A percentile compares a stretch with the other conserved stretches of the same genome.
These are phyloP conservation scores for Neoarius graeffei DNA, from an alignment of 2,113 vertebrate genomes.

Conservation along the genomic window DNA sequence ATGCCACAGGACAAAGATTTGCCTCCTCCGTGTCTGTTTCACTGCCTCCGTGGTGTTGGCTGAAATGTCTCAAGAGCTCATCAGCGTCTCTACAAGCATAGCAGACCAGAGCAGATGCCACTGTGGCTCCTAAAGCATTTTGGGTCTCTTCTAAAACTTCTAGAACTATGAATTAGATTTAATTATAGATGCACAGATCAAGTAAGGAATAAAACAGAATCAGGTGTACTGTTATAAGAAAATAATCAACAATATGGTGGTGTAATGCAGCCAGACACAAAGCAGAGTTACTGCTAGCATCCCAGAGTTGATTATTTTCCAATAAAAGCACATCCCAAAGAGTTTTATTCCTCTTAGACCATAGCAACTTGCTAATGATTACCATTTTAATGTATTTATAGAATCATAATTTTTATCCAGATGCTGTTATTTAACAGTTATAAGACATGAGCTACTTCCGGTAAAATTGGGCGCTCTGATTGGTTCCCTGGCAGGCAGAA, in stretches of 20 bases:
- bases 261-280: neutral
- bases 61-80: constrained; percentile 14
- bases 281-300: neutral
- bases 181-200: constrained; percentile 61
- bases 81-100: constrained; percentile 25
- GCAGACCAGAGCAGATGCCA: constrained; percentile 28
- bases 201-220: constrained; percentile 2
- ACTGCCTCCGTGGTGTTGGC: constrained; percentile 24
- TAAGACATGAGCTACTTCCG: no score
- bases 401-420: neutral
- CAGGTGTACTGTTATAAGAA: neutral
- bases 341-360: neutral
- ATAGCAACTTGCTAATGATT: neutral
- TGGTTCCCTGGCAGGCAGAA: no score
- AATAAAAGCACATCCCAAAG: neutral
- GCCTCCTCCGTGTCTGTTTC: constrained; percentile 26
- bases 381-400: neutral
- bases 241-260: neutral
- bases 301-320: neutral
- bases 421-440: neutral
- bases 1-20: constrained; percentile 33
- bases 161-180: constrained; percentile 62
- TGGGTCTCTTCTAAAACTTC: neutral
- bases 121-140: neutral
- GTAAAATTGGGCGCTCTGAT: no score